phyloP scores from a whole-genome alignment of 2,888 invertebrate species.

The Spialia ferax region DNA sequence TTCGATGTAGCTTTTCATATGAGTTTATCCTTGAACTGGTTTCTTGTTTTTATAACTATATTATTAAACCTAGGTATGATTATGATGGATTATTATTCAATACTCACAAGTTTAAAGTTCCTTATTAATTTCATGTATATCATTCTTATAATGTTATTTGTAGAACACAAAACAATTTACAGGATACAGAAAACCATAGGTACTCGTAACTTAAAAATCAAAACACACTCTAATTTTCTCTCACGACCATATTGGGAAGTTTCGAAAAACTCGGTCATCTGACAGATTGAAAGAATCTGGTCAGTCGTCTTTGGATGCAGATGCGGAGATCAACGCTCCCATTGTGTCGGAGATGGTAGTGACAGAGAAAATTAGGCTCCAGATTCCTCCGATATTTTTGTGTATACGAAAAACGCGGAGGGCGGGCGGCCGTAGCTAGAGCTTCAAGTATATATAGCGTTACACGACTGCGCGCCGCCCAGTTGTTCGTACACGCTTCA shows the following conservation, averaged over 20 bases:
- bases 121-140: too few relatives aligned
- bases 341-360: slow-evolving; percentile 79
- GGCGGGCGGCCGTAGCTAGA: slow-evolving; percentile 70
- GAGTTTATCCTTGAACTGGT: slow-evolving; percentile 1
- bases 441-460: slow-evolving; percentile 72
- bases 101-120: too few relatives aligned
- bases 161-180: too few relatives aligned
- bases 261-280: slow-evolving; percentile 58
- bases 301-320: slow-evolving; percentile 70
- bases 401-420: slow-evolving; percentile 69
- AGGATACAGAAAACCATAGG: background rate
- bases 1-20: background rate
- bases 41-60: background rate
- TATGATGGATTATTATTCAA: too few relatives aligned
- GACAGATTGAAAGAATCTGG: slow-evolving; percentile 68
- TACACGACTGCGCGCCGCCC: slow-evolving; percentile 71
- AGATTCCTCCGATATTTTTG: slow-evolving; percentile 83
- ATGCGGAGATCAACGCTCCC: slow-evolving; percentile 80
- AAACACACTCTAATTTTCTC: slow-evolving; percentile 19
- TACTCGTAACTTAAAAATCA: slow-evolving; percentile 4
- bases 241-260: slow-evolving; percentile 51
- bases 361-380: slow-evolving; percentile 82
- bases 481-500: slow-evolving; percentile 68
- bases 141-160: too few relatives aligned
- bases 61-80: too few relatives aligned